These are phyloP conservation scores for Drosophila bipectinata DNA, from an alignment of 1,140 invertebrate genomes.

Conservation along the genomic window DNA sequence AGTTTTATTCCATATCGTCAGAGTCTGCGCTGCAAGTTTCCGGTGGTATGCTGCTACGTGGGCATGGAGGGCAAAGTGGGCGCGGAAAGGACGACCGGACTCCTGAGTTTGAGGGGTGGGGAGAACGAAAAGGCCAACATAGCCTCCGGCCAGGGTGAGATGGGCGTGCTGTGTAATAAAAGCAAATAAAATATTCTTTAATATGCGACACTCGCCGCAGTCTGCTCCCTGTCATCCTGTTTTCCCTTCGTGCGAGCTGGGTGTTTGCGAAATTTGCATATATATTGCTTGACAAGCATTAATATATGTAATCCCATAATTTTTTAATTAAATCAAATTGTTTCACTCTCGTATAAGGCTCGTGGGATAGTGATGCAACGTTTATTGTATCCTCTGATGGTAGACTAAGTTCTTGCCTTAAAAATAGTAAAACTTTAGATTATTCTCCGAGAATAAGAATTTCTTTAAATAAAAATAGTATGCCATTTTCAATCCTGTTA, in stretches of 20 bases:
- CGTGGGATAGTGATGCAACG: slow-evolving; percentile 32
- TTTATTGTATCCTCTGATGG: not conserved
- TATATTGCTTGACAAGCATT: slow-evolving; percentile 83
- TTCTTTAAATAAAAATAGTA: not conserved
- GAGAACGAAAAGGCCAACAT: not conserved
- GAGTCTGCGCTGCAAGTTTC: slow-evolving; percentile 77
- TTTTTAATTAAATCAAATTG: slow-evolving; percentile 84
- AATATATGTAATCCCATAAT: slow-evolving; percentile 82
- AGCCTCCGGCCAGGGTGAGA: slow-evolving; percentile 47
- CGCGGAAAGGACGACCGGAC: slow-evolving; percentile 14
- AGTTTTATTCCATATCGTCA: slow-evolving; percentile 56
- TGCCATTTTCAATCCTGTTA: not conserved
- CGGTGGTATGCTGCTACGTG: slow-evolving; percentile 39
- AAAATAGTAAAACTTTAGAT: not conserved
- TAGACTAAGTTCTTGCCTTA: not conserved
- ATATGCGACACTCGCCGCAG: slow-evolving; percentile 78
- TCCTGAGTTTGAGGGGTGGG: not conserved
- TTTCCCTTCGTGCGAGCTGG: slow-evolving; percentile 19
- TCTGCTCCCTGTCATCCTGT: slow-evolving; percentile 45
- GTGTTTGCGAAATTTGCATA: slow-evolving; percentile 72
- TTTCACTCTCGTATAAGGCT: slow-evolving; percentile 37
- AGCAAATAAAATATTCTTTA: slow-evolving; percentile 83
- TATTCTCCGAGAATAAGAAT: no score
- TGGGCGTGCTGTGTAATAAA: slow-evolving; percentile 78
- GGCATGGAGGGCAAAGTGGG: slow-evolving; percentile 7